These are phyloP conservation scores for Haemorhous mexicanus DNA, from an alignment of 2,113 vertebrate genomes.

Conservation along the genomic window DNA sequence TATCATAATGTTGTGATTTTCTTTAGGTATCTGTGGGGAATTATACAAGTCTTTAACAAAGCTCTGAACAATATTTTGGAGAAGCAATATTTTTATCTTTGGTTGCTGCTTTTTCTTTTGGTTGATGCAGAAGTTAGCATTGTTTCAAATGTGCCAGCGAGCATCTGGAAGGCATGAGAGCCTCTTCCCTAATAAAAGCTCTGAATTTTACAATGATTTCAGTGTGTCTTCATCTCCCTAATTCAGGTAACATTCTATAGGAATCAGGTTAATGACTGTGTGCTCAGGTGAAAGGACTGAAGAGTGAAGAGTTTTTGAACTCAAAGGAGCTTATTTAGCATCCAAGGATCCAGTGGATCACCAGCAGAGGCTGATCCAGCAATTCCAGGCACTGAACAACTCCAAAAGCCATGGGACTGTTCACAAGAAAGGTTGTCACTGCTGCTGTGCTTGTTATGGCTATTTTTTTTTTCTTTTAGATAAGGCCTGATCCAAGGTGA, in stretches of 20 bases:
- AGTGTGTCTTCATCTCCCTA: neutral
- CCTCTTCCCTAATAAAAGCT: neutral
- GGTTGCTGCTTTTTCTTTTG: neutral
- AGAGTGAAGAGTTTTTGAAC: neutral
- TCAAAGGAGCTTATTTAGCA: neutral
- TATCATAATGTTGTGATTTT: neutral
- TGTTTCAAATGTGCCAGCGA: neutral
- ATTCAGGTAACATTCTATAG: neutral
- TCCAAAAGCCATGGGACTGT: neutral
- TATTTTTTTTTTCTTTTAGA: neutral
- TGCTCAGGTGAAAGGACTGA: neutral
- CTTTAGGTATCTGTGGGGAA: neutral
- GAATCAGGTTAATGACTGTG: neutral
- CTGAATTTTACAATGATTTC: neutral
- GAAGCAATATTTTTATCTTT: neutral
- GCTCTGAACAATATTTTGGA: neutral
- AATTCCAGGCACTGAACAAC: fast-evolving
- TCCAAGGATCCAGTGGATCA: neutral
- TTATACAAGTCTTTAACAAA: neutral
- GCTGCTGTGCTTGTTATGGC: neutral
- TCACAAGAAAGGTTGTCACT: neutral
- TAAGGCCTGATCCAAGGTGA: neutral
- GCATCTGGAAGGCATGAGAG: neutral
- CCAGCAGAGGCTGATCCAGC: neutral
- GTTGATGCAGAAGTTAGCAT: neutral